Evolutionary conservation across 37 sponge, comb jelly and placozoan genomes (phyloP).

Genomic region (Axinella damicornis): DNA sequence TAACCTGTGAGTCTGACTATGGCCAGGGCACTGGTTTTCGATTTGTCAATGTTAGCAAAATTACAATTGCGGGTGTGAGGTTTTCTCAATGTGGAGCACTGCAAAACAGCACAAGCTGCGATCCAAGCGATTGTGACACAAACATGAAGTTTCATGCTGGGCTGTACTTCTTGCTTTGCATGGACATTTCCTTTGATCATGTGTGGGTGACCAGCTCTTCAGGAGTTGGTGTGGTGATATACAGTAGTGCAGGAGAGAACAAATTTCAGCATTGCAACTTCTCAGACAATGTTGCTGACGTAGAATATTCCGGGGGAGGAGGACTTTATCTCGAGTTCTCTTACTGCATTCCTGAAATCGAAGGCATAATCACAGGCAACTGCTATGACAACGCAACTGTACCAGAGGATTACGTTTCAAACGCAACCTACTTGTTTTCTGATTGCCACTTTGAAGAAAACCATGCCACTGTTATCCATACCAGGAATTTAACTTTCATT

Average conservation of each 20-base stretch:
- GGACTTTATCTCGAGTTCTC: constrained; percentile 56
- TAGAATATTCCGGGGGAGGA: constrained; percentile 38
- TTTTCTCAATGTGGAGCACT: constrained; percentile 37
- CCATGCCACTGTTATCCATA: not conserved
- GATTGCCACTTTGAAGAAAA: constrained; percentile 38
- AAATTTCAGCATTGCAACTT: constrained; percentile 17
- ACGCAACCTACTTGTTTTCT: constrained; percentile 20
- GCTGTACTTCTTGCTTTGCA: constrained; percentile 34
- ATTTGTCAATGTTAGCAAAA: constrained; percentile 17
- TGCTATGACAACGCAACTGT: not conserved
- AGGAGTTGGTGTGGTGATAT: constrained; percentile 45
- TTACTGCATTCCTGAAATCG: constrained; percentile 37
- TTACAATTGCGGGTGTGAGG: constrained; percentile 12
- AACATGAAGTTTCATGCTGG: not conserved
- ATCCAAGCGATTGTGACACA: not conserved
- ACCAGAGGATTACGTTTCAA: not conserved
- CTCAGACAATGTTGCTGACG: not conserved
- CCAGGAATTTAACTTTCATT: not conserved
- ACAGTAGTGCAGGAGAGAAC: constrained; percentile 29
- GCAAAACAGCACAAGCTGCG: constrained; percentile 33
- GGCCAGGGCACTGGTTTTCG: constrained; percentile 28
- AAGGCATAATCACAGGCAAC: not conserved
- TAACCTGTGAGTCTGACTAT: not conserved
- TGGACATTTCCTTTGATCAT: not conserved
- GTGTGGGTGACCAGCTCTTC: constrained; percentile 5